A percentile compares a stretch with the other conserved stretches of the same genome.
Conservation (phyloP, 2,888 invertebrate species). For the Epistrophe grossulariae region DNA sequence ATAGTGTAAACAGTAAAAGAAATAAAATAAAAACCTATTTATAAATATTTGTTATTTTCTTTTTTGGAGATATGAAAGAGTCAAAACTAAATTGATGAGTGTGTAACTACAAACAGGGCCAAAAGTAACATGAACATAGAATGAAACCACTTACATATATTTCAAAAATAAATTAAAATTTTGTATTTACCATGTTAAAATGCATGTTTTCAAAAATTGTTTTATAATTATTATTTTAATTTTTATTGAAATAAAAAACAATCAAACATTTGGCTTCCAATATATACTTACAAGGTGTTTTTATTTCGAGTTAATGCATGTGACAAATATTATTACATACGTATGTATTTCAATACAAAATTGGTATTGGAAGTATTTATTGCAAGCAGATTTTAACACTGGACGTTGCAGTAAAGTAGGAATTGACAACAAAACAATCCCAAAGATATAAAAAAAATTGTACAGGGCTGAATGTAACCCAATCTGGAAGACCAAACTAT, state of each 20-base stretch:
- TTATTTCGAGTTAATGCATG: conserved; percentile 1
- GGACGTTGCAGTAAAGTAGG: too few relatives aligned
- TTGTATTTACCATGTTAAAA: conserved; percentile 47
- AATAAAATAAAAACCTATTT: conserved; percentile 45
- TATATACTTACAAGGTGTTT: conserved; percentile 42
- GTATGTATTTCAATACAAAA: not conserved
- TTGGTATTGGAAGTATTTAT: too few relatives aligned
- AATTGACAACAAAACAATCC: too few relatives aligned
- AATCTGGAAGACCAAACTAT: too few relatives aligned
- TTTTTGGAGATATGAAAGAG: conserved; percentile 33
- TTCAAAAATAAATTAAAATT: conserved; percentile 23
- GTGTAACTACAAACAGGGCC: conserved; percentile 14
- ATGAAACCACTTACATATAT: conserved; percentile 38
- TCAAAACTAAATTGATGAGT: conserved; percentile 13
- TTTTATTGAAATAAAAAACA: conserved; percentile 62
- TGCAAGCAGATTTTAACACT: too few relatives aligned
- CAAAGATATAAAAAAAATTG: too few relatives aligned
- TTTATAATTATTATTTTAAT: conserved; percentile 39
- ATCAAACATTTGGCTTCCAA: conserved; percentile 72
- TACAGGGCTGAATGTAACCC: too few relatives aligned
- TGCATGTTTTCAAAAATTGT: conserved; percentile 41
- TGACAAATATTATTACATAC: not conserved
- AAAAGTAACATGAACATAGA: conserved; percentile 35
- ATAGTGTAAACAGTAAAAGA: conserved; percentile 58
- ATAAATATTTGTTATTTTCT: conserved; percentile 49